Percentiles rank a stretch among this genome's conserved stretches.
Conservation (phyloP, 2,113 vertebrate genomes). For the Trinectes maculatus region DNA sequence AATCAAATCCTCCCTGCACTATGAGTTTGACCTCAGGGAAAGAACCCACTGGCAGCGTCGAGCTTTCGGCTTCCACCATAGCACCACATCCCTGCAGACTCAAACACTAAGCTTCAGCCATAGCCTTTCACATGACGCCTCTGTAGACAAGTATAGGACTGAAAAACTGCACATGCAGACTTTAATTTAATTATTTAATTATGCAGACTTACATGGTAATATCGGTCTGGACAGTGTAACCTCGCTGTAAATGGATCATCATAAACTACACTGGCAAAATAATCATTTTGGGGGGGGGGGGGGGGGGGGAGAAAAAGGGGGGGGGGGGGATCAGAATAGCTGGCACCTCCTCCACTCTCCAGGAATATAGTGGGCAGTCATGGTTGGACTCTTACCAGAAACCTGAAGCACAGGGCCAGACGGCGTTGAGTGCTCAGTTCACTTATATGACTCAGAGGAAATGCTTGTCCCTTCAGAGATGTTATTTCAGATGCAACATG, state of each 20-base stretch:
- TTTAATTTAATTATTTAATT: too few relatives aligned
- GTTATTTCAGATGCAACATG: constrained; percentile 51
- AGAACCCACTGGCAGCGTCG: constrained; percentile 11
- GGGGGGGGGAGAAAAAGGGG: too few relatives aligned
- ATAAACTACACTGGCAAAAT: background rate
- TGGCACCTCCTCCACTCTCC: constrained; percentile 27
- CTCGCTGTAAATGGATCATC: background rate
- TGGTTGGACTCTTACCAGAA: constrained; percentile 47
- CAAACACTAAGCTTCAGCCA: background rate
- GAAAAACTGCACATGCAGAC: too few relatives aligned
- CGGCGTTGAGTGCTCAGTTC: constrained; percentile 47
- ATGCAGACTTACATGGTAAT: background rate
- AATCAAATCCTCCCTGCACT: constrained; percentile 60
- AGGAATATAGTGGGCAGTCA: constrained; percentile 46
- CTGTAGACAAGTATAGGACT: too few relatives aligned
- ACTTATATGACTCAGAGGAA: constrained; percentile 60
- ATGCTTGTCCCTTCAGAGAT: constrained; percentile 35
- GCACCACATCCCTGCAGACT: background rate
- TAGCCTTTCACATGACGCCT: too few relatives aligned
- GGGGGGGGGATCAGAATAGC: too few relatives aligned
- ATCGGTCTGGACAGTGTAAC: background rate
- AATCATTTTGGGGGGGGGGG: too few relatives aligned
- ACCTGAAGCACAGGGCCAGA: constrained; percentile 45
- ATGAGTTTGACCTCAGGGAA: constrained; percentile 58
- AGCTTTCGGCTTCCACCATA: constrained; percentile 8